These are phyloP conservation scores for Toxotes lorentzi DNA, from an alignment of 2,797 vertebrate genomes.

Conservation along the genomic window DNA sequence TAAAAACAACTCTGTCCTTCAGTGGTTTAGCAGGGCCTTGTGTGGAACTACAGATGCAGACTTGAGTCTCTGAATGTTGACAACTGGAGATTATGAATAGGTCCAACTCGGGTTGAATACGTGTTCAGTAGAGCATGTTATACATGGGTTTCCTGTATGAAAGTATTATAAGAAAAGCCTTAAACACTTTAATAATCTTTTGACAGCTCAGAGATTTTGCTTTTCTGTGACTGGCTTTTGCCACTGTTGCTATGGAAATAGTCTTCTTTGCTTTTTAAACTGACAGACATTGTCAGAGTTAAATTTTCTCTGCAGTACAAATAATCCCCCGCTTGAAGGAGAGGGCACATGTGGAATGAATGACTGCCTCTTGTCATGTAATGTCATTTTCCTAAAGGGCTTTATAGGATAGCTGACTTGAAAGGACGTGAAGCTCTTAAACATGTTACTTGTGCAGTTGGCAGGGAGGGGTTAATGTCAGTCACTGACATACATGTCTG, in stretches of 20 bases:
- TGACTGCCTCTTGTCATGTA: constrained; percentile 48
- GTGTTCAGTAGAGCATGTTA: constrained; percentile 57
- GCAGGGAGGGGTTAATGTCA: constrained; percentile 13
- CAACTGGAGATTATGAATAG: constrained; percentile 54
- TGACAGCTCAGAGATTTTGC: constrained; percentile 51
- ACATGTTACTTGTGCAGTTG: neutral
- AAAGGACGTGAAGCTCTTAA: constrained; percentile 31
- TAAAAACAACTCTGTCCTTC: constrained; percentile 13
- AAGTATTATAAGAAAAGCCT: constrained; percentile 41
- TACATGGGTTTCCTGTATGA: constrained; percentile 36
- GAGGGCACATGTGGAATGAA: constrained; percentile 35
- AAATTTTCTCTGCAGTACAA: constrained; percentile 42
- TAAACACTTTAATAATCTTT: constrained; percentile 66
- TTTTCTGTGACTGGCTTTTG: constrained; percentile 43
- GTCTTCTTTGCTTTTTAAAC: constrained; percentile 45
- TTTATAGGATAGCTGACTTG: constrained; percentile 32
- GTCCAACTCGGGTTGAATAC: constrained; percentile 32
- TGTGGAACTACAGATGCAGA: constrained; percentile 28
- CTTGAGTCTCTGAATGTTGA: constrained; percentile 42
- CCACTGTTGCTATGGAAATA: constrained; percentile 51
- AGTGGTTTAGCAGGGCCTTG: constrained; percentile 21
- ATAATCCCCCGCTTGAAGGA: constrained; percentile 51
- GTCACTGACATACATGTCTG: constrained; percentile 5
- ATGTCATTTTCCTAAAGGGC: constrained; percentile 46
- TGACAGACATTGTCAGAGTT: constrained; percentile 45